A percentile compares a stretch with the other conserved stretches of the same genome.
phyloP scores from a whole-genome alignment of 2,113 vertebrate species.

The Oxyruncus cristatus region DNA sequence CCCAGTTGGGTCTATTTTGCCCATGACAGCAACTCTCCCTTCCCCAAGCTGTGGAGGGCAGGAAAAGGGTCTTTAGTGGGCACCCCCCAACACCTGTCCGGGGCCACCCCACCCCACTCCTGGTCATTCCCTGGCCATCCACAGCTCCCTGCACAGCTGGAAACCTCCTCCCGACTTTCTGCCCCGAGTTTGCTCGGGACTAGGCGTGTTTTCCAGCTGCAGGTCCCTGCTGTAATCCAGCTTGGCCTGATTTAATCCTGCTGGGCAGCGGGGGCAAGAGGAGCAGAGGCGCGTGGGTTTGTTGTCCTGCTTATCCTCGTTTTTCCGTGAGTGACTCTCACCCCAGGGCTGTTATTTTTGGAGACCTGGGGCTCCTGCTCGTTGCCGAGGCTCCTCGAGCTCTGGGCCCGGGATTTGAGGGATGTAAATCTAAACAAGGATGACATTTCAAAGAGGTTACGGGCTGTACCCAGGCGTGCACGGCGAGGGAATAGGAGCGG shows the following conservation, averaged over 20 bases:
- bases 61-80: background rate
- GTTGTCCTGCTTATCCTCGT: background rate
- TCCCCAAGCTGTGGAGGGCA: background rate
- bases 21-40: background rate
- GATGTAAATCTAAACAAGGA: slow-evolving; percentile 13
- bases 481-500: background rate
- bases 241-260: background rate
- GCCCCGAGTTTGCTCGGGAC: background rate
- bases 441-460: slow-evolving; percentile 23
- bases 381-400: background rate
- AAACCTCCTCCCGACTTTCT: background rate
- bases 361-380: background rate
- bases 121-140: accelerated
- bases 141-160: background rate
- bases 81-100: background rate
- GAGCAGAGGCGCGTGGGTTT: background rate
- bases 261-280: background rate
- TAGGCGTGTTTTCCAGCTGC: background rate
- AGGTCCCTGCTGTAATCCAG: background rate
- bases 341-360: slow-evolving; percentile 32
- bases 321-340: background rate
- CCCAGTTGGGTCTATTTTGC: background rate
- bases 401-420: background rate
- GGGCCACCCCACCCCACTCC: background rate
- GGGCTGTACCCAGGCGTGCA: background rate